Base-by-base conservation (phyloP, 2,888 invertebrate genomes). In the Uloborus plumipes region DNA sequence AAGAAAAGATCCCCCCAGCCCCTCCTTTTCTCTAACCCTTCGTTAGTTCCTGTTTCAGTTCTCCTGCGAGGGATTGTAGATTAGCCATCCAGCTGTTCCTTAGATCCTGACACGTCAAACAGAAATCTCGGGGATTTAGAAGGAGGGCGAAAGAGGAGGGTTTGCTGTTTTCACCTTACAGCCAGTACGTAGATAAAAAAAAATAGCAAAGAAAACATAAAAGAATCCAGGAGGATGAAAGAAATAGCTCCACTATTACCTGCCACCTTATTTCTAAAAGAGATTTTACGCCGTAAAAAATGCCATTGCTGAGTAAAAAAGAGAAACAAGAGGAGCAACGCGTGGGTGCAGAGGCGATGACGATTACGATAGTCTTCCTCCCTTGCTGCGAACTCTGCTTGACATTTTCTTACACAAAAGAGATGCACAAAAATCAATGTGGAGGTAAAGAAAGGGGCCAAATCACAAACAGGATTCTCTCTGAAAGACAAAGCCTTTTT, bases 71-170 rank as follows among this genome's bases (percentile, higher is more conserved):
- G 67, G 69, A 76, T 69, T 69, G 61, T 39, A 76, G 76, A 76
- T 76, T 76, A 76, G 76, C 59, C 76, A 53, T 62, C 62, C 69
- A 69, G 76, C 69, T 76, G 76, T 69, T 76, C 50, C 62, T 69
- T 53, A 69, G 64, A 74, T 74, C 74, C 55, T 53, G 18, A 50
- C 59, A 18, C 67, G 58, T 59, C 62, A 62, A 59, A 61, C 16
- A 53, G 62, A 62, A 76, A 76, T 69, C 69, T 62, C 50, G 20
- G 53, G 76, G 67, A 69, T 76, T 76, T 62, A 26, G 20, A 61
- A 31, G 39, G 9, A 39, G 14, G 22, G 26, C 26, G n/a, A 15
- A 61, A 61, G 61, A 53, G 26, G 55, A 26, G 66, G 49, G 31
- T 14, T 50, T 16, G 13, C 49, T 39, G 39, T 39, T 39, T 39